Evolutionary conservation across 92 coral and sea anemone genomes (phyloP), one percentile per base, ranked within the genome.

Genomic region (Parazoanthus atlanticus): DNA sequence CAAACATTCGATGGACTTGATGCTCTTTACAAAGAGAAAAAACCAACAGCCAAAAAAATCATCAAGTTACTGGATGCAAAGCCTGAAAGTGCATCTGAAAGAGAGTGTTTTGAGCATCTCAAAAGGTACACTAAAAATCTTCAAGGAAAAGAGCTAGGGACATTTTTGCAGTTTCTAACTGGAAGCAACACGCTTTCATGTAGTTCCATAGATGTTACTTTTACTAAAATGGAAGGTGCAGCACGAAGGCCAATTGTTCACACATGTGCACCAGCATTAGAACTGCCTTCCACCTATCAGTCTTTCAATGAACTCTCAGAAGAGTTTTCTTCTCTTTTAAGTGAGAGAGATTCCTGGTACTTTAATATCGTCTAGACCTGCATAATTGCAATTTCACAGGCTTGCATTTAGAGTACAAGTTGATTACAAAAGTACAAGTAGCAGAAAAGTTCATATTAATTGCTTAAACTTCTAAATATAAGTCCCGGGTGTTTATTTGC

Each of bases 181-280:
- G 91, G 91, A 34, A 88, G 91, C 77, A 86, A 88, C 77, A 74
- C 81, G 19, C 83, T 88, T 70, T 71, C 87, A 52, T 73, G 86
- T 82, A 67, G 58, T 56, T 47, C 61, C 29, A 88, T 81, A 31
- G 82, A 88, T 26, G 91, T 88, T 72, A 81, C 88, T 29, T 88
- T 72, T 88, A 81, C 46, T 74, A 49, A 33, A 58, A 85, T 88
- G 58, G 88, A 88, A 21, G 91, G 88, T 81, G 79, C 79, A 74
- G 79, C 87, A 69, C 82, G 91, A 47, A 88, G 91, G 58, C 91
- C 88, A 67, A 80, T 81, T 30, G 87, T 86, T 52, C 91, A 81
- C 78, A 88, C 88, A 21, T 89, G 88, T 82, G 91, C 82, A 79
- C 88, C 91, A 73, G 25, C 47, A 34, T 34, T 74, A 33, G 64